These are phyloP conservation scores for Gila robusta DNA, from an alignment of 2,797 vertebrate species.

Conservation along the genomic window DNA sequence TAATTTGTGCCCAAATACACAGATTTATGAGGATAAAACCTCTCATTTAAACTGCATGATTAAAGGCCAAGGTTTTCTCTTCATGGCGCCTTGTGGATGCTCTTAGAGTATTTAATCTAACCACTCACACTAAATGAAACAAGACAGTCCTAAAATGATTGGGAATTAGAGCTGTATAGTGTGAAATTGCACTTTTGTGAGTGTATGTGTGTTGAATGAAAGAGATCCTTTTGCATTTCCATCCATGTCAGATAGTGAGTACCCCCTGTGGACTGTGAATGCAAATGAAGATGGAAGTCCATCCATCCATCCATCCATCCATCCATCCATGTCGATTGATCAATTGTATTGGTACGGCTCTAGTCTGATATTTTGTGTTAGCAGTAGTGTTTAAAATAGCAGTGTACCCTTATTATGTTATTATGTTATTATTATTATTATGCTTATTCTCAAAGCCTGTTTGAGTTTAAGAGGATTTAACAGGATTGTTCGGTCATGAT, in stretches of 20 bases:
- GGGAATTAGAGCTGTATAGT: conserved; percentile 64
- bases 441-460: conserved; percentile 31
- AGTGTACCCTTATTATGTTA: conserved; percentile 44
- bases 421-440: not conserved
- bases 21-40: conserved; percentile 31
- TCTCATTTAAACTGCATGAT: conserved; percentile 32
- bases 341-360: not conserved
- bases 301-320: not conserved
- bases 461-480: conserved; percentile 32
- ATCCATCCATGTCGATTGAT: no score
- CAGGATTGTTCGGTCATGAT: conserved; percentile 44
- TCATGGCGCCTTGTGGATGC: conserved; percentile 46
- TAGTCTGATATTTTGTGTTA: conserved; percentile 2
- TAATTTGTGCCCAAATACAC: conserved; percentile 18
- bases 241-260: conserved; percentile 60
- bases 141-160: conserved; percentile 57
- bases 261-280: conserved; percentile 51
- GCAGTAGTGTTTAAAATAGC: conserved; percentile 2
- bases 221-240: conserved; percentile 65
- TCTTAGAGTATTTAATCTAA: conserved; percentile 61
- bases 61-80: conserved; percentile 18
- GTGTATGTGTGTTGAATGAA: conserved; percentile 62
- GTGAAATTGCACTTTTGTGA: conserved; percentile 73
- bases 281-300: conserved; percentile 62
- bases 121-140: conserved; percentile 65